These are phyloP conservation scores for Aporophyla lueneburgensis DNA, from an alignment of 2,888 invertebrate species.

Conservation along the genomic window DNA sequence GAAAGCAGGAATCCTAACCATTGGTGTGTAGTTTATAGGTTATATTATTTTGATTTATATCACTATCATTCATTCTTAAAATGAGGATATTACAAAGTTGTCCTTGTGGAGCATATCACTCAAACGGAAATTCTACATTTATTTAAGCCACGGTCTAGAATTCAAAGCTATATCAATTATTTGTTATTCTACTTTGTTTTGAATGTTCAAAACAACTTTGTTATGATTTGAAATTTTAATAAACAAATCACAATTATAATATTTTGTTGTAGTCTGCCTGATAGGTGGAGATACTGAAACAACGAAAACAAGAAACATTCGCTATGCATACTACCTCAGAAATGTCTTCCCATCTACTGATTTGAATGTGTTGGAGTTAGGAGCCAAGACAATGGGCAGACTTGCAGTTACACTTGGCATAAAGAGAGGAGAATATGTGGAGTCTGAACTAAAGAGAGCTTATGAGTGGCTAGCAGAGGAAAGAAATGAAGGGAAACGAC, in stretches of 20 bases:
- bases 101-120: conserved; percentile 4
- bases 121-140: background rate
- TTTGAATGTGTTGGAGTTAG: conserved; percentile 97
- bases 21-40: conserved; percentile 90
- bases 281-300: conserved; percentile 98
- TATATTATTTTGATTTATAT: conserved; percentile 52
- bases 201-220: conserved; percentile 5
- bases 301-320: conserved; percentile 95
- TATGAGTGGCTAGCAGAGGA: conserved; percentile 98
- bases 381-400: conserved; percentile 98
- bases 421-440: conserved; percentile 98
- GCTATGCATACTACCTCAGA: conserved; percentile 97
- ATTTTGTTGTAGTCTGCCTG: conserved; percentile 94
- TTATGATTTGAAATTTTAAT: background rate
- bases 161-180: background rate
- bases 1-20: conserved; percentile 98
- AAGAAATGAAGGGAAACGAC: conserved; percentile 96
- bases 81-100: conserved; percentile 19
- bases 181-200: conserved; percentile 3
- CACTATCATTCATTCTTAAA: conserved; percentile 8
- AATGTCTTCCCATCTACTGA: conserved; percentile 97
- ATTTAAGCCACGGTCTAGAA: background rate
- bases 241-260: background rate
- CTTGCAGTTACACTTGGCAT: conserved; percentile 97
- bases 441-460: conserved; percentile 98